A percentile compares a stretch with the other conserved stretches of the same genome.
These are phyloP conservation scores for Pseudopodoces humilis DNA, from an alignment of 2,113 vertebrate species.

Conservation along the genomic window DNA sequence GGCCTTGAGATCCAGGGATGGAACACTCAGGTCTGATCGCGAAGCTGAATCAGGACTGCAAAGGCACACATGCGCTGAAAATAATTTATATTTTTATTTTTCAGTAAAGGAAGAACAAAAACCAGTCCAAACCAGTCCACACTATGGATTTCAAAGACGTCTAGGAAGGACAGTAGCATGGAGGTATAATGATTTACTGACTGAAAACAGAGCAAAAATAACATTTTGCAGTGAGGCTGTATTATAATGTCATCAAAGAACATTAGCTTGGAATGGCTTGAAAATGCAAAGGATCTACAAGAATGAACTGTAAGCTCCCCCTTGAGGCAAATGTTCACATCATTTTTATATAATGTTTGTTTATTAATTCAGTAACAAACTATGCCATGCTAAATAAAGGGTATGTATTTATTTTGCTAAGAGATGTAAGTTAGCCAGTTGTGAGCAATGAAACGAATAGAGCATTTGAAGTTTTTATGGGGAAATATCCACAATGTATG, in stretches of 20 bases:
- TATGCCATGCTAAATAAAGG: slow-evolving; percentile 72
- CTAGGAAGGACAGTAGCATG: slow-evolving; percentile 85
- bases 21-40: neutral
- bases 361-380: slow-evolving; percentile 72
- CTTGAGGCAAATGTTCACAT: slow-evolving; percentile 78
- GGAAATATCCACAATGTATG: slow-evolving; percentile 43
- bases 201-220: slow-evolving; percentile 44
- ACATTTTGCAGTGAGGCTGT: slow-evolving; percentile 55
- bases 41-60: neutral
- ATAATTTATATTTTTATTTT: slow-evolving; percentile 56
- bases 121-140: slow-evolving; percentile 84
- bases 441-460: slow-evolving; percentile 48
- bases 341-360: slow-evolving; percentile 74
- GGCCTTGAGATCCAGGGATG: neutral
- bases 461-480: slow-evolving; percentile 54
- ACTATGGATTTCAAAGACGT: slow-evolving; percentile 91
- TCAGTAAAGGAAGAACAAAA: slow-evolving; percentile 88
- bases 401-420: slow-evolving; percentile 76
- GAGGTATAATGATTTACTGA: slow-evolving; percentile 80
- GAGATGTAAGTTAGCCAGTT: slow-evolving; percentile 50
- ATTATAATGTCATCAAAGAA: slow-evolving; percentile 66
- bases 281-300: slow-evolving; percentile 74
- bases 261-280: slow-evolving; percentile 83
- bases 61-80: neutral
- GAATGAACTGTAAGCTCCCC: slow-evolving; percentile 80